These are phyloP conservation scores for Lontra canadensis DNA, from an alignment of 2,113 vertebrate species.

Conservation along the genomic window DNA sequence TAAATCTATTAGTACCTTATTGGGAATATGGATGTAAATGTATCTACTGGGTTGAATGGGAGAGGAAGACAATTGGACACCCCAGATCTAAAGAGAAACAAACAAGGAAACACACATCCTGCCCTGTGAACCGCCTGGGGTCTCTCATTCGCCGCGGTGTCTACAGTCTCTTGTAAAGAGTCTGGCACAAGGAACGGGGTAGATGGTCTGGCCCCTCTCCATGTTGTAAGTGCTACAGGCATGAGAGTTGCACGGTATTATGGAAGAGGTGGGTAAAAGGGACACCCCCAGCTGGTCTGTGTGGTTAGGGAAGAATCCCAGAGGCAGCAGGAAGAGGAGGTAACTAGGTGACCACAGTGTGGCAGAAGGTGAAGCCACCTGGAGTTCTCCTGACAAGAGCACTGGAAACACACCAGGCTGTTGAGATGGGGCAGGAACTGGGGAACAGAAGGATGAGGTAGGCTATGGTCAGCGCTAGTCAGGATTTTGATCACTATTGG, in stretches of 20 bases:
- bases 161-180: not conserved
- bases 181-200: rapidly evolving
- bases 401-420: not conserved
- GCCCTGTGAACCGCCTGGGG: not conserved
- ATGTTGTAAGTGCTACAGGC: not conserved
- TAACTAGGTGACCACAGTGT: not conserved
- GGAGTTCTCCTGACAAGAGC: not conserved
- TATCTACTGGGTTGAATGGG: not conserved
- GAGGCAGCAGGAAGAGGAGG: too few species aligned
- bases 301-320: not conserved
- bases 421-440: not conserved
- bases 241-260: not conserved
- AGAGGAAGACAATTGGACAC: not conserved
- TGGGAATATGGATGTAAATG: not conserved
- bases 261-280: not conserved
- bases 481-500: not conserved
- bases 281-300: not conserved
- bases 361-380: not conserved
- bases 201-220: too few species aligned
- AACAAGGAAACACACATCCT: not conserved
- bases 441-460: not conserved
- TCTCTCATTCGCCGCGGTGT: not conserved
- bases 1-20: not conserved
- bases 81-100: not conserved
- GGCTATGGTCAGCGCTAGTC: rapidly evolving